phyloP scores from a whole-genome alignment of 2,113 vertebrate genomes.

The Spermophilus dauricus region DNA sequence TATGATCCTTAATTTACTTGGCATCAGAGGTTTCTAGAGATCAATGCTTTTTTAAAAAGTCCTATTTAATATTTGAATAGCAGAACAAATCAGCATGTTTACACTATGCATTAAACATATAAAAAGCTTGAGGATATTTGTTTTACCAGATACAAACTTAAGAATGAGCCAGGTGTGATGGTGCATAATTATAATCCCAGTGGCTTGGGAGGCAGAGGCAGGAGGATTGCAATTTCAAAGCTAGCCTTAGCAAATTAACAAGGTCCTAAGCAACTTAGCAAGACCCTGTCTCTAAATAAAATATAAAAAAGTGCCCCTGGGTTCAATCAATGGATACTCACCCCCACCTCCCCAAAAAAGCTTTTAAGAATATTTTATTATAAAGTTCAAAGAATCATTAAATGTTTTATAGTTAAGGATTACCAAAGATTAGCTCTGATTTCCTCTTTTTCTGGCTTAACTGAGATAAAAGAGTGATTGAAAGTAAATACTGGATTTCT shows the following conservation, averaged over 20 bases:
- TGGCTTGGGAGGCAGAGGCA: no score
- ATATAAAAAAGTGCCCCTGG: no score
- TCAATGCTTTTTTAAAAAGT: constrained; percentile 25
- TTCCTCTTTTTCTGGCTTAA: constrained; percentile 28
- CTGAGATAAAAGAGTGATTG: constrained; percentile 54
- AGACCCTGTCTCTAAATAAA: no score
- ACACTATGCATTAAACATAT: not conserved
- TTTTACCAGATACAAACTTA: constrained; percentile 30
- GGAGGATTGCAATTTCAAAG: no score
- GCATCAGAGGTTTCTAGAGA: not conserved
- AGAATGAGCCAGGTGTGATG: no score
- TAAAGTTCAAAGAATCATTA: not conserved
- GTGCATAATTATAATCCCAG: no score
- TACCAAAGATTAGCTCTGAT: not conserved
- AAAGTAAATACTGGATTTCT: constrained; percentile 56
- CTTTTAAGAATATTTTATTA: not conserved
- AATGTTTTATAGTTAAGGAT: constrained; percentile 17
- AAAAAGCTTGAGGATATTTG: not conserved
- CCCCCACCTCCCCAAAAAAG: no score
- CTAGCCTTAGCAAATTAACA: no score
- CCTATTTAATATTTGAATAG: constrained; percentile 5
- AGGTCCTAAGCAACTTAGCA: no score
- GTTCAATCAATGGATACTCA: no score
- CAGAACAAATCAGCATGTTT: constrained; percentile 12
- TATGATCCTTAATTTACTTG: not conserved